Conservation (phyloP, 2,888 invertebrate species). For the Crepidodera aurea region DNA sequence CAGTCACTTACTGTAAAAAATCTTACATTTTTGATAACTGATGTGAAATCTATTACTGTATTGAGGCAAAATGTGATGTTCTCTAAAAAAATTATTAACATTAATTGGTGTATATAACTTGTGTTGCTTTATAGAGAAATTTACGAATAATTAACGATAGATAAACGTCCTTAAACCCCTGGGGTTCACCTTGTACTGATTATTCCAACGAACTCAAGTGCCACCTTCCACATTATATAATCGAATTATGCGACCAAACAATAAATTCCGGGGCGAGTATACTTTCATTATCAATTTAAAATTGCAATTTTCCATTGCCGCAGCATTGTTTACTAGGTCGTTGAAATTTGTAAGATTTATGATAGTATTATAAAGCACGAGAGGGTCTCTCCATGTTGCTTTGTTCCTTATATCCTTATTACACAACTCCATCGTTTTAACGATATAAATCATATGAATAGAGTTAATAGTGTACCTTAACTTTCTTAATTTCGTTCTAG, state of each 20-base stretch:
- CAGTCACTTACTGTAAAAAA: too few relatives aligned
- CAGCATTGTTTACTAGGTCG: conserved; percentile 36
- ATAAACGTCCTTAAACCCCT: too few relatives aligned
- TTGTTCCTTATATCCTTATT: conserved; percentile 36
- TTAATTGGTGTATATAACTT: too few relatives aligned
- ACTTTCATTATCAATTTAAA: conserved; percentile 33
- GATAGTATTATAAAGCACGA: conserved; percentile 30
- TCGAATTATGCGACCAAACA: conserved; percentile 1
- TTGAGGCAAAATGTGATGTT: too few relatives aligned
- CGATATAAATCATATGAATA: conserved; percentile 35
- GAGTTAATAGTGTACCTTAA: conserved; percentile 34
- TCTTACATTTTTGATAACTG: too few relatives aligned
- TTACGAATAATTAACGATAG: too few relatives aligned
- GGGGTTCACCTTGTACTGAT: too few relatives aligned
- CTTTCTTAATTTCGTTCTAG: conserved; percentile 34
- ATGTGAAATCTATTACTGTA: too few relatives aligned
- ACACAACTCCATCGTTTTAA: conserved; percentile 32
- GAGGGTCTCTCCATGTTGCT: conserved; percentile 30
- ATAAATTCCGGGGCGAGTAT: conserved; percentile 13
- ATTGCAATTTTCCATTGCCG: conserved; percentile 32
- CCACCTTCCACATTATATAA: not conserved
- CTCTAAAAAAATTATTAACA: too few relatives aligned
- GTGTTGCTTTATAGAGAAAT: too few relatives aligned
- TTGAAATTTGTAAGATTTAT: conserved; percentile 40
- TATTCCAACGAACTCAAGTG: not conserved